Base-by-base conservation (phyloP, 2,113 vertebrate species). In the Microtus pennsylvanicus region DNA sequence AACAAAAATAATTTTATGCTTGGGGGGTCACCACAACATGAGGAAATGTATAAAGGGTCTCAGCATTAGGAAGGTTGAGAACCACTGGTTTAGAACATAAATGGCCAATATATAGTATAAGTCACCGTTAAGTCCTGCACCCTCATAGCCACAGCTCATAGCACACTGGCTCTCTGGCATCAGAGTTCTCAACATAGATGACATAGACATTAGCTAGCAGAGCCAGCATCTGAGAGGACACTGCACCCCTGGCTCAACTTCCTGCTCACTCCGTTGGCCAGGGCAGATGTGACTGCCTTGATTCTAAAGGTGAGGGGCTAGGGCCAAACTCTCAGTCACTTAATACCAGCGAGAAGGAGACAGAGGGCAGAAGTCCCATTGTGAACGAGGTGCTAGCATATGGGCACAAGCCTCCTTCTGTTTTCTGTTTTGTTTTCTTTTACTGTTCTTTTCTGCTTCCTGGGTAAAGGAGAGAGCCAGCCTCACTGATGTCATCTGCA, bases 401-500 rank as follows among this genome's bases (percentile, higher is more conserved):
- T 42, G 80, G 35, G 28, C n/a, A 78, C 61, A 38, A 63, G 28
- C 11, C 65, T 61, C 12, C 72, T 33, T 0, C 5, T 65, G 6
- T 24, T 33, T 28, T n/a, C 8, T 35, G 9, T 67, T 28, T 80
- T 42, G 16, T 38, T 63, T 55, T 24, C 22, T 30, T 42, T 5
- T 13, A 70, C 45, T 55, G 13, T 76, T 24, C 12, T 24, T 78
- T 69, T 70, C 91, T 45, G 28, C 35, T 50, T 35, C 42, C 50
- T 70, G 75, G 17, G 8, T 58, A 22, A 50, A 52, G 30, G 33
- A 42, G 45, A 42, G 7, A 69, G 69, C 0, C 5, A n/a, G 30
- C 75, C 95, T 75, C 8, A 0, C 76, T 65, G 76, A 74, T 81
- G 93, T 67, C 92, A 76, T 75, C 55, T 21, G 58, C 38, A 89